Conservation (phyloP, 1,140 invertebrate species). For the Dryas iulia region DNA sequence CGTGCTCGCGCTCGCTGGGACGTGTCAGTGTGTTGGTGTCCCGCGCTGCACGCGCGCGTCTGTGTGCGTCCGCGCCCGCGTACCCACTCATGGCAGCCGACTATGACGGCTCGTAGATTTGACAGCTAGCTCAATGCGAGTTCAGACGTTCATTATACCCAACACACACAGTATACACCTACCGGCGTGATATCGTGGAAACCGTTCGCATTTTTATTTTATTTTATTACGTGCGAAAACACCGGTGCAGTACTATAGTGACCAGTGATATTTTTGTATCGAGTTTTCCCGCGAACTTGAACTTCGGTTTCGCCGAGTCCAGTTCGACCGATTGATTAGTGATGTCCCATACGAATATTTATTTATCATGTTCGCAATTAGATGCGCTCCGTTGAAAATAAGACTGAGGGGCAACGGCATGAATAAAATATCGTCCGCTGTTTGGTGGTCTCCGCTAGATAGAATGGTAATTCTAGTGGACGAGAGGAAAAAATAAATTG, state of each 20-base stretch:
- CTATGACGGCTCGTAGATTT: slow-evolving; percentile 80
- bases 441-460: slow-evolving; percentile 57
- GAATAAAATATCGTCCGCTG: slow-evolving; percentile 67
- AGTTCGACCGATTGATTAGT: slow-evolving; percentile 64
- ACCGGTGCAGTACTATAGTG: slow-evolving; percentile 35
- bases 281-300: slow-evolving; percentile 67
- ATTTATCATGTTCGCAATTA: slow-evolving; percentile 73
- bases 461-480: slow-evolving; percentile 46
- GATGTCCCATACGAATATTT: slow-evolving; percentile 54
- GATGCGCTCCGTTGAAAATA: slow-evolving; percentile 62
- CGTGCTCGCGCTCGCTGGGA: slow-evolving; percentile 62
- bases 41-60: slow-evolving; percentile 54
- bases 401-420: slow-evolving; percentile 61
- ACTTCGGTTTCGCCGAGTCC: slow-evolving; percentile 43
- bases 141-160: slow-evolving; percentile 77
- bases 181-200: slow-evolving; percentile 72
- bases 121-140: slow-evolving; percentile 80
- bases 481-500: slow-evolving; percentile 55
- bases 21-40: slow-evolving; percentile 74
- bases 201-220: slow-evolving; percentile 65
- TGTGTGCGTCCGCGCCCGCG: slow-evolving; percentile 72
- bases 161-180: slow-evolving; percentile 30
- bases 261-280: slow-evolving; percentile 25
- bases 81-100: slow-evolving; percentile 74
- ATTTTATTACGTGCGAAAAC: slow-evolving; percentile 61